Percentiles rank a stretch among this genome's conserved stretches.
Evolutionary conservation across 1,140 invertebrate genomes (phyloP).

Genomic region (Caerostris darwini): DNA sequence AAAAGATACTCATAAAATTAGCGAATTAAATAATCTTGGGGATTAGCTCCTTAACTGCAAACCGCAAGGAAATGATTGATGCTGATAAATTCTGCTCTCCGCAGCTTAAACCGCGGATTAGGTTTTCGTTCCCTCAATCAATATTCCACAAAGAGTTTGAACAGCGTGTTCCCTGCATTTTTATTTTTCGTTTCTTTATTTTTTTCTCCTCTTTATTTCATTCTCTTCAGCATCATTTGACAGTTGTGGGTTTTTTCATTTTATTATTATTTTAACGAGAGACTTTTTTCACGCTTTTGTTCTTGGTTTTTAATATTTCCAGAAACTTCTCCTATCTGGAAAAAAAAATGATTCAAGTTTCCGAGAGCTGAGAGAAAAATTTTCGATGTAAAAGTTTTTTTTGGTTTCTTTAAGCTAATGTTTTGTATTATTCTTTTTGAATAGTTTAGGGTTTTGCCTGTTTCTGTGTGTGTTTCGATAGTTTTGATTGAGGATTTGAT

Average conservation of each 20-base stretch:
- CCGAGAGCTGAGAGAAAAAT: no score
- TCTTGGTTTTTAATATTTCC: background rate
- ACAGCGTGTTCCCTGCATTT: background rate
- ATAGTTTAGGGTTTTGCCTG: no score
- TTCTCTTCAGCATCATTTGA: no score
- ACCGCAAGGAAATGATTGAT: slow-evolving; percentile 38
- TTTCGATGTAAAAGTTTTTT: no score
- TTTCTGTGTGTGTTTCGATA: no score
- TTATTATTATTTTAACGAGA: background rate
- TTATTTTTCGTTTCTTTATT: background rate
- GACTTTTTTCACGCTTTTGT: no score
- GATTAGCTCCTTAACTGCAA: background rate
- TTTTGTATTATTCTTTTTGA: no score
- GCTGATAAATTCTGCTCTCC: slow-evolving; percentile 9
- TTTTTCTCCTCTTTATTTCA: background rate
- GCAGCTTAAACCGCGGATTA: background rate
- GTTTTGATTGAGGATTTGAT: no score
- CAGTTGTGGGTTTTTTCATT: background rate
- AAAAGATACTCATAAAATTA: slow-evolving; percentile 5
- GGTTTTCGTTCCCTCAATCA: background rate
- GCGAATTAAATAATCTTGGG: slow-evolving; percentile 36
- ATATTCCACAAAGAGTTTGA: background rate
- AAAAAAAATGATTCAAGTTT: no score
- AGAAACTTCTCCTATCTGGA: background rate
- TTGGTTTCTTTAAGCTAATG: no score